These are phyloP conservation scores for Pasiphila rectangulata DNA, from an alignment of 2,888 invertebrate genomes.

Conservation along the genomic window DNA sequence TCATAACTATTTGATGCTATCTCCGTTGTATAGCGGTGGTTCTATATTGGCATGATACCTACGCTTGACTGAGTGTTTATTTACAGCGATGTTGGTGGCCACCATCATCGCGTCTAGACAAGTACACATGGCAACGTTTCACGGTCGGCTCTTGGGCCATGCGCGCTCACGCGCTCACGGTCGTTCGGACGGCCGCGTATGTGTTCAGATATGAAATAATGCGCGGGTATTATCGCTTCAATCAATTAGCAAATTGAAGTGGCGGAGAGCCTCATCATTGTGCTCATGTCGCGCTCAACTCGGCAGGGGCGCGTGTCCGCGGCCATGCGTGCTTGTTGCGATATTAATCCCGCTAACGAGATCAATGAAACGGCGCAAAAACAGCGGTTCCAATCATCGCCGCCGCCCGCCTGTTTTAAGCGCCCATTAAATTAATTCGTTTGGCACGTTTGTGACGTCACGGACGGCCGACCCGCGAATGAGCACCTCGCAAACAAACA, in stretches of 20 bases:
- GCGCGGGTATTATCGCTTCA: not conserved
- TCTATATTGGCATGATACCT: too few relatives aligned
- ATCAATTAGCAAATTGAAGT: not conserved
- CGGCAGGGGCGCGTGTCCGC: not conserved
- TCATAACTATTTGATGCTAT: too few relatives aligned
- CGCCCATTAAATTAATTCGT: slow-evolving; percentile 16
- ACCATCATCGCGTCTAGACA: too few relatives aligned
- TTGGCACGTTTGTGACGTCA: slow-evolving; percentile 16
- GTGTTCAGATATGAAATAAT: too few relatives aligned
- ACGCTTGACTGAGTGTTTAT: too few relatives aligned
- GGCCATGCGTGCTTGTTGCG: not conserved
- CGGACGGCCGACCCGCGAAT: not conserved
- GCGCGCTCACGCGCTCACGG: too few relatives aligned
- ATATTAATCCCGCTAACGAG: slow-evolving; percentile 22
- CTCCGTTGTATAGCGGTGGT: too few relatives aligned
- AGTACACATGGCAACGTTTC: too few relatives aligned
- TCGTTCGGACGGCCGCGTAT: too few relatives aligned
- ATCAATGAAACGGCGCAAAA: slow-evolving; percentile 13
- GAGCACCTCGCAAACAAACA: too few relatives aligned
- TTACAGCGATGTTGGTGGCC: too few relatives aligned
- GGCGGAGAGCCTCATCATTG: not conserved
- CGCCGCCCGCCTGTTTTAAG: not conserved
- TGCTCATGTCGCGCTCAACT: not conserved
- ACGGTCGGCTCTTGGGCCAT: too few relatives aligned
- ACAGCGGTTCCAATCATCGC: slow-evolving; percentile 18